Base-by-base conservation (phyloP, 2,797 vertebrate species). In the Leptatherina wallacei region DNA sequence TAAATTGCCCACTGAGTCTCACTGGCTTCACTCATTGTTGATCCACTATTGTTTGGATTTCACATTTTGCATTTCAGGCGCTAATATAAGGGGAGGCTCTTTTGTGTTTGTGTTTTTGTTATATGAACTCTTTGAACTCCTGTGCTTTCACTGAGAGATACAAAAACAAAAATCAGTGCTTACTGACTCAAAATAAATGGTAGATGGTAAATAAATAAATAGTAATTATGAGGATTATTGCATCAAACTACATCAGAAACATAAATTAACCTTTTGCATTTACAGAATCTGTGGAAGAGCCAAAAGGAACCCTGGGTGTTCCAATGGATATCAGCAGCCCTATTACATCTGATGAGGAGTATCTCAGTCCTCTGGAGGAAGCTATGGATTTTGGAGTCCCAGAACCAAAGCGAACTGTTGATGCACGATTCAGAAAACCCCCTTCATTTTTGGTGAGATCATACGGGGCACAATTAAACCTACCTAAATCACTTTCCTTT, bases 261-360 rank as follows among this genome's bases (percentile, higher is more conserved):
- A 32, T 52, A 18, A 63, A 16, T n/a, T n/a, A 52, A 27, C 9
- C 9, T 10, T 70, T 32, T 49, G 58, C 51, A 77, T 63, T 84
- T 42, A 40, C 87, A 95, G 95, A 92, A 71, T 91, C 92, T 65
- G 75, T 60, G 6, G 91, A 92, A 77, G 96, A 96, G 71, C 86
- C 83, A 20, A 94, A 90, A 75, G 94, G 93, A 32, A 92, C 87
- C 78, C 84, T 96, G 57, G 79, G 92, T 2, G 82, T 96, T 14
- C 91, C 93, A 3, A 80, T 94, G 75, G 95, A 96, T 14, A 88
- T 96, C 72, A 95, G 92, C 93, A 97, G 96, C 83, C 98, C 98
- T 6, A 97, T 99, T 86, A 98, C 98, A 9, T 99, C 98, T 0
- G 98, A 99, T 1, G 98, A 99, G 82, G 98, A 99, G 86, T 99